Percentiles rank a stretch among this genome's conserved stretches.
phyloP scores from a whole-genome alignment of 2,113 vertebrate genomes.

The Elephas maximus region DNA sequence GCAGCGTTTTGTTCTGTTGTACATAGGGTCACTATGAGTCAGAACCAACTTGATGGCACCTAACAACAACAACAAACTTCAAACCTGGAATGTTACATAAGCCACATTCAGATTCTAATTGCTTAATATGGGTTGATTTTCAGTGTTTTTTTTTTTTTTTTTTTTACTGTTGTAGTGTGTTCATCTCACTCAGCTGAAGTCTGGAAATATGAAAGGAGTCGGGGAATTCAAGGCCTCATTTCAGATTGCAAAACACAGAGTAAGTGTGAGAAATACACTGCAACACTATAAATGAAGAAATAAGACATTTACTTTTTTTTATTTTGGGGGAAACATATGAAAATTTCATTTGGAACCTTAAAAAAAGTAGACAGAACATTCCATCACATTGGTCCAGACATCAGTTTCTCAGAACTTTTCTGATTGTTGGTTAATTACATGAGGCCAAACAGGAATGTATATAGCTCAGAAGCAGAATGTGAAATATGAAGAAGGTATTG shows the following conservation, averaged over 20 bases:
- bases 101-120: slow-evolving; percentile 58
- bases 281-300: slow-evolving; percentile 65
- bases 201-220: slow-evolving; percentile 68
- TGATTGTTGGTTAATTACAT: slow-evolving; percentile 43
- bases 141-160: background rate
- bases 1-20: too few relatives aligned
- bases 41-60: too few relatives aligned
- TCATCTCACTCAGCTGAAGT: slow-evolving; percentile 76
- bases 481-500: slow-evolving; percentile 63
- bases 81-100: slow-evolving; percentile 61
- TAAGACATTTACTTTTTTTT: slow-evolving; percentile 52
- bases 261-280: slow-evolving; percentile 71
- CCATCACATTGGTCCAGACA: slow-evolving; percentile 36
- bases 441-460: slow-evolving; percentile 3
- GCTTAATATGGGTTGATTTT: slow-evolving; percentile 73
- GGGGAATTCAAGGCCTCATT: slow-evolving; percentile 70
- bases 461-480: slow-evolving; percentile 47
- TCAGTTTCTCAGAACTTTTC: slow-evolving; percentile 62
- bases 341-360: slow-evolving; percentile 46
- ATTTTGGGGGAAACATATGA: slow-evolving; percentile 61
- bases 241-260: slow-evolving; percentile 81
- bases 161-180: slow-evolving; percentile 60
- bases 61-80: background rate
- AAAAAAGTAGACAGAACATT: slow-evolving; percentile 64
- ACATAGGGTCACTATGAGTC: too few relatives aligned